Base-by-base conservation (phyloP, 2,797 vertebrate genomes). In the Anas acuta region DNA sequence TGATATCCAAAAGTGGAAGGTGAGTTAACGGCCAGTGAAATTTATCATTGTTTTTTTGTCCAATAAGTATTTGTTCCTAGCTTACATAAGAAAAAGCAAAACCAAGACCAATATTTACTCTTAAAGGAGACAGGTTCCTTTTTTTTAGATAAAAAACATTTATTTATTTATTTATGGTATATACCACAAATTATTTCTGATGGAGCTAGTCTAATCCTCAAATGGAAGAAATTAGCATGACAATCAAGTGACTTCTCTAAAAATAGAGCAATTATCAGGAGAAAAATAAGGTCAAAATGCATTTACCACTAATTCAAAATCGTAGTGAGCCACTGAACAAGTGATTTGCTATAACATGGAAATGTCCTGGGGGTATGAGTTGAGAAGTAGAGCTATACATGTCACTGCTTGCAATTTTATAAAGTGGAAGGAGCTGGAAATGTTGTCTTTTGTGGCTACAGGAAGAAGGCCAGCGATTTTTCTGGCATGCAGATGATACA, bases 261-360 rank as follows among this genome's bases (percentile, higher is more conserved):
- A 96, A 92, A 95, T 80, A 92, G 58, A 89, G 74, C 69, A 90
- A 89, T 91, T 95, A 83, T 94, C 84, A 90, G 70, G 90, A 90
- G 70, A 87, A 96, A 97, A 95, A 90, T 84, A 96, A 92, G 81
- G 92, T 97, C 91, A 95, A 93, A 86, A 86, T 90, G 8, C 95
- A 94, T 97, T 97, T 96, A 92, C 73, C 83, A 74, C 51, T 91
- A 87, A 93, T 96, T 90, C 96, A 93, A 96, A 97, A 95, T 83
- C 96, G 95, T 90, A 94, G 75, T 45, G 80, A 77, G 79, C 73
- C 94, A 78, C 89, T 93, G 91, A 95, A 86, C 67, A 92, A 92
- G 67, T 83, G 71, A 96, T 85, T 78, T 95, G 78, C 95, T 95
- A 6, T 37, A 95, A 95, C 76, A 92, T 81, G 89, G 87, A 92